Evolutionary conservation across 1,140 invertebrate genomes (phyloP).

Genomic region (Trachymyrmex cornetzi): DNA sequence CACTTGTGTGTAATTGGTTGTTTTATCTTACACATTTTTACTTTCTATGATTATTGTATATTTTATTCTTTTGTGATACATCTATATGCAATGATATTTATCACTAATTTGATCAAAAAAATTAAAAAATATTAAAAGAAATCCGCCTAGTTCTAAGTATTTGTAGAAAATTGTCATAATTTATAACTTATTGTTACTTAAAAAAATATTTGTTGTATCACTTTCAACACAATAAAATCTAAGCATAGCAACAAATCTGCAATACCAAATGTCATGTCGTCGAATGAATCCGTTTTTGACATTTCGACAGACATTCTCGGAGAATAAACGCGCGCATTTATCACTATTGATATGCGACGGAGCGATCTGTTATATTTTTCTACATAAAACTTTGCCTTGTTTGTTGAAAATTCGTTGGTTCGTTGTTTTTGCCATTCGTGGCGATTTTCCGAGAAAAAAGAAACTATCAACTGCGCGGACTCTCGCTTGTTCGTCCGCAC

Average conservation of each 20-base stretch:
- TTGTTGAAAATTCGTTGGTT: slow-evolving; percentile 34
- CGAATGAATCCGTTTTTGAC: slow-evolving; percentile 36
- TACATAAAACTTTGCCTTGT: slow-evolving; percentile 18
- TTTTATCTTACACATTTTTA: neutral
- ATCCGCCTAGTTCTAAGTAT: neutral
- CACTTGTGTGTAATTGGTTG: neutral
- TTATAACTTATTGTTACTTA: neutral
- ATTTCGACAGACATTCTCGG: neutral
- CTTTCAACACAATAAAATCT: neutral
- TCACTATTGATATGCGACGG: slow-evolving; percentile 41
- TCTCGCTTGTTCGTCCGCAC: neutral
- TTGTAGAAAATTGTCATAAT: neutral
- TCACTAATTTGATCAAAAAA: neutral
- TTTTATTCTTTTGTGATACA: neutral
- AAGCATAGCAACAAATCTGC: neutral
- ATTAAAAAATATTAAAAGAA: neutral
- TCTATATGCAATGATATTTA: neutral
- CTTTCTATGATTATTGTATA: neutral
- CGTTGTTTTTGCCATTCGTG: slow-evolving; percentile 34
- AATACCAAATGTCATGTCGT: neutral
- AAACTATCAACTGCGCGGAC: neutral
- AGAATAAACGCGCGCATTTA: slow-evolving; percentile 48
- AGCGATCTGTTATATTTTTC: slow-evolving; percentile 52
- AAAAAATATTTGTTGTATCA: neutral
- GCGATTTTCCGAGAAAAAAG: slow-evolving; percentile 51